phyloP scores from a whole-genome alignment of 2,113 vertebrate genomes.

The Hiodon alosoides region DNA sequence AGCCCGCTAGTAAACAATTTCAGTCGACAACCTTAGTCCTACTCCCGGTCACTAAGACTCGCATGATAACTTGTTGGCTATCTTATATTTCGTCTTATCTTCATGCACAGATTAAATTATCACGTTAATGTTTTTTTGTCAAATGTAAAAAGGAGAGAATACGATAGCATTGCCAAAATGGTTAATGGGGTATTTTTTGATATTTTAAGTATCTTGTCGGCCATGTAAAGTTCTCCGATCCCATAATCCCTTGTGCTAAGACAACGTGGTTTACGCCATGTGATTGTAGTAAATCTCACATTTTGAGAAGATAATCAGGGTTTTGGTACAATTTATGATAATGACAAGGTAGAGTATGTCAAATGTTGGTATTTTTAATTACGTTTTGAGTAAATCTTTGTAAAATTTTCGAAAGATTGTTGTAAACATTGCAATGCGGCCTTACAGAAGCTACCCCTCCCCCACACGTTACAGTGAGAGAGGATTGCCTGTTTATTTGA shows the following conservation, averaged over 20 bases:
- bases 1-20: neutral
- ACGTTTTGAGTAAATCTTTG: neutral
- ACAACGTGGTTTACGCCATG: conserved; percentile 32
- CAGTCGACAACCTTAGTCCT: neutral
- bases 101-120: too few relatives aligned
- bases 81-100: neutral
- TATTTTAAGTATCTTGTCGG: neutral
- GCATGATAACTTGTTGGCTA: neutral
- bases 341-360: neutral
- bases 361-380: neutral
- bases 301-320: too few relatives aligned
- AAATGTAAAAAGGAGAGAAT: too few relatives aligned
- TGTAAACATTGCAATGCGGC: conserved; percentile 29
- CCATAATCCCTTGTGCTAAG: conserved; percentile 23
- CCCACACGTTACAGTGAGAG: conserved; percentile 13
- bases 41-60: neutral
- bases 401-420: conserved; percentile 30
- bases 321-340: neutral
- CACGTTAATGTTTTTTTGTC: too few relatives aligned
- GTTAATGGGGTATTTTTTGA: too few relatives aligned
- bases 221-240: neutral
- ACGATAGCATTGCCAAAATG: too few relatives aligned
- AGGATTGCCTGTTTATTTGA: conserved; percentile 24
- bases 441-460: conserved; percentile 14
- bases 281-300: conserved; percentile 13